Evolutionary conservation across 2,797 vertebrate genomes (phyloP).

Genomic region (Hyperoplus lanceolatus): DNA sequence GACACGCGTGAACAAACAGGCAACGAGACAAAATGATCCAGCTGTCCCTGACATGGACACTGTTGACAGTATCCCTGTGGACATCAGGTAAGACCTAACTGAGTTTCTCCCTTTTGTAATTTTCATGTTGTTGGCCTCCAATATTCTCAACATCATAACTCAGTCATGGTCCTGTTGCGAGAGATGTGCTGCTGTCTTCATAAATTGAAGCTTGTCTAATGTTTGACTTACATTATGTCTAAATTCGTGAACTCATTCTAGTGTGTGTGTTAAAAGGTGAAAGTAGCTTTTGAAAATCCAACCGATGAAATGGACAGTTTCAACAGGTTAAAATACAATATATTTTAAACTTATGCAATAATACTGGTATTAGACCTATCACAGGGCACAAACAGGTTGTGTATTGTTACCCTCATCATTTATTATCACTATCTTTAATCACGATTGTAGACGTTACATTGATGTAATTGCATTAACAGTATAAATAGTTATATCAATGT

Average conservation of each 20-base stretch:
- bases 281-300: background rate
- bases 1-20: background rate
- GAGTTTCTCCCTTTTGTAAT: background rate
- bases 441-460: background rate
- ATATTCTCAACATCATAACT: background rate
- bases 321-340: background rate
- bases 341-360: background rate
- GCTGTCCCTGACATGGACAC: conserved; percentile 50
- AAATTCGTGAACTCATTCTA: background rate
- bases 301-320: background rate
- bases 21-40: conserved; percentile 55
- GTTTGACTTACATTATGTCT: background rate
- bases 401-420: no score
- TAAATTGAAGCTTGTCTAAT: background rate
- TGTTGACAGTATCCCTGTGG: conserved; percentile 46
- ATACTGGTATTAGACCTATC: background rate
- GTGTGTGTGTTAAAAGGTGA: background rate
- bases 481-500: background rate
- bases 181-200: background rate
- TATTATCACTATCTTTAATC: background rate
- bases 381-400: no score
- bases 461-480: background rate
- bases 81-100: conserved; percentile 70
- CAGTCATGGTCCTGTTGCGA: conserved; percentile 8
- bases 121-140: background rate